Percentiles rank a stretch among this genome's conserved stretches.
phyloP scores from a whole-genome alignment of 2,797 vertebrate genomes.

The Peromyscus attwateri region DNA sequence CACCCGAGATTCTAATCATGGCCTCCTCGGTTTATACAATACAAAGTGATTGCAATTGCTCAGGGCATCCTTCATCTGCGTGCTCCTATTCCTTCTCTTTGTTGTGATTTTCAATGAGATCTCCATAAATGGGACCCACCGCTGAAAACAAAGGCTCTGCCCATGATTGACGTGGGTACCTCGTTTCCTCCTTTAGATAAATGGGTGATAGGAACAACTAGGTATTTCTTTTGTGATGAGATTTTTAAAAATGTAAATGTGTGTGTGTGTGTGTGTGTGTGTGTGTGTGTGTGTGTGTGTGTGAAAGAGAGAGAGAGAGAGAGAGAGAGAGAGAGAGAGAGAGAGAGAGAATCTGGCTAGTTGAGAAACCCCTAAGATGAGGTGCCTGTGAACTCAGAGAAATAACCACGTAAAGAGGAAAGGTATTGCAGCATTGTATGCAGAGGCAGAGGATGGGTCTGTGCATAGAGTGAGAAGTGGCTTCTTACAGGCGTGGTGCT shows the following conservation, averaged over 20 bases:
- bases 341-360: not conserved
- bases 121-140: not conserved
- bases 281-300: no score
- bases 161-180: not conserved
- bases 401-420: not conserved
- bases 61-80: not conserved
- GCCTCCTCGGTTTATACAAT: not conserved
- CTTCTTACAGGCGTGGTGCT: not conserved
- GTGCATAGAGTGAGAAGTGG: not conserved
- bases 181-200: conserved; percentile 8
- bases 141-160: not conserved
- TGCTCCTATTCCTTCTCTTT: not conserved
- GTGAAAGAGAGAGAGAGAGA: not conserved
- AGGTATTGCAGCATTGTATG: not conserved
- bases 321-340: not conserved
- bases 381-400: not conserved
- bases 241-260: not conserved
- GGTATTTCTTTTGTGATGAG: not conserved
- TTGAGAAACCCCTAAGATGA: not conserved
- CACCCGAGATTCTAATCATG: not conserved
- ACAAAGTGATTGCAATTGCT: not conserved
- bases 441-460: not conserved
- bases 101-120: conserved; percentile 32
- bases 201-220: not conserved
- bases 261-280: not conserved